Conservation (phyloP, 2,888 invertebrate genomes). For the Drosophila paranaensis region DNA sequence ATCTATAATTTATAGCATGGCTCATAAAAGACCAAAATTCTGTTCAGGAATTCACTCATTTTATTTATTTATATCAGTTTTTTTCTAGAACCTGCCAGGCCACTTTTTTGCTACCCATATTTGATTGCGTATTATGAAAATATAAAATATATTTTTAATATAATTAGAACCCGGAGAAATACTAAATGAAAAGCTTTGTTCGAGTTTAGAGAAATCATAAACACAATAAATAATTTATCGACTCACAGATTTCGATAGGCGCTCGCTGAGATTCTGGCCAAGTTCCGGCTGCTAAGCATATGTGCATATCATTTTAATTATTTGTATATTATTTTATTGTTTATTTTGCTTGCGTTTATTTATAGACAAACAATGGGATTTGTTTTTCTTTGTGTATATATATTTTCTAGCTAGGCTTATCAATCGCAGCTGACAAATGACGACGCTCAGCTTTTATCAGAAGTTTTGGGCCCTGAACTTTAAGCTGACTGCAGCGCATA, state of each 20-base stretch:
- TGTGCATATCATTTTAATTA: slow-evolving; percentile 55
- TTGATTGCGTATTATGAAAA: not conserved
- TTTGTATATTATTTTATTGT: slow-evolving; percentile 17
- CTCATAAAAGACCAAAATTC: not conserved
- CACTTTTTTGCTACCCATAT: not conserved
- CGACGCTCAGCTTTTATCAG: slow-evolving; percentile 26
- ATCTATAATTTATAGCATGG: not conserved
- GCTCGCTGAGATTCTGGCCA: slow-evolving; percentile 30
- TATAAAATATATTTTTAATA: slow-evolving; percentile 1
- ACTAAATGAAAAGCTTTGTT: not conserved
- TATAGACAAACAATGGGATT: slow-evolving; percentile 16
- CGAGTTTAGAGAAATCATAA: not conserved
- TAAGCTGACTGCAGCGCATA: slow-evolving; percentile 32
- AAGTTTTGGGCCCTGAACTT: slow-evolving; percentile 36
- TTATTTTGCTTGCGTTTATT: slow-evolving; percentile 50
- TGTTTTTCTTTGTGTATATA: not conserved
- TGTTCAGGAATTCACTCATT: not conserved
- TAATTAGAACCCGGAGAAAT: slow-evolving; percentile 1
- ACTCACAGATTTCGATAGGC: slow-evolving; percentile 9
- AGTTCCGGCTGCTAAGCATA: slow-evolving; percentile 68
- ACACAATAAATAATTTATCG: not conserved
- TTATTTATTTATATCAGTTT: not conserved
- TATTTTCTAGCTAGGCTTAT: slow-evolving; percentile 33
- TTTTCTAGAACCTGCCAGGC: not conserved
- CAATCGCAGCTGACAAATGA: slow-evolving; percentile 33